Evolutionary conservation across 2,888 invertebrate genomes (phyloP).

Genomic region (Ariolimax columbianus): DNA sequence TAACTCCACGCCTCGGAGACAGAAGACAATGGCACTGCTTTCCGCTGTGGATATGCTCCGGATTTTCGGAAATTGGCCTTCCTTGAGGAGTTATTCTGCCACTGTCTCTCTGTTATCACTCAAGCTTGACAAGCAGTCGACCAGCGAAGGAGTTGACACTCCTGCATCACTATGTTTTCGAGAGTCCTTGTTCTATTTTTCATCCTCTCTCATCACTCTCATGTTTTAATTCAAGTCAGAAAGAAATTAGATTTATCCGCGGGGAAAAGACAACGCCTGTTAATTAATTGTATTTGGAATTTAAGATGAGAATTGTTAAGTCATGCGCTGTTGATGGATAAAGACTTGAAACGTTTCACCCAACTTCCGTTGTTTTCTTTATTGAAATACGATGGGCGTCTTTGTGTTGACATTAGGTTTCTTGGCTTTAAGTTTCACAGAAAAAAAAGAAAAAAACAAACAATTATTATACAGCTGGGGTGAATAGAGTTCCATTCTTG

Average conservation of each 20-base stretch:
- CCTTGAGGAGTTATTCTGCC: constrained; percentile 37
- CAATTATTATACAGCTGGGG: too few relatives aligned
- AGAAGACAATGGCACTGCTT: constrained; percentile 32
- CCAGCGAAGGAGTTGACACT: background rate
- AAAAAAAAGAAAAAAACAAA: too few relatives aligned
- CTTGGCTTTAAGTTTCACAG: background rate
- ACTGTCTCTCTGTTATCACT: constrained; percentile 24
- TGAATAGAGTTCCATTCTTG: too few relatives aligned
- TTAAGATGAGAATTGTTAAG: constrained; percentile 25
- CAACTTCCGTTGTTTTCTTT: too few relatives aligned
- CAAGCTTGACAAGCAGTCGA: constrained; percentile 3
- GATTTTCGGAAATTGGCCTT: constrained; percentile 34
- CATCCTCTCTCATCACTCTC: background rate
- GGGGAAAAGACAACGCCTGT: constrained; percentile 21
- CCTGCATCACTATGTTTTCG: background rate
- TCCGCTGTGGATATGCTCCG: background rate
- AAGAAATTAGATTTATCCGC: constrained; percentile 32
- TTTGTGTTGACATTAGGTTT: background rate
- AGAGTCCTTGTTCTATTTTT: background rate
- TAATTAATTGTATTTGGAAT: constrained; percentile 22
- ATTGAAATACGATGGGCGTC: background rate
- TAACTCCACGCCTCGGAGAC: constrained; percentile 7
- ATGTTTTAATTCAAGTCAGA: constrained; percentile 20
- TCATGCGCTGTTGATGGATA: background rate
- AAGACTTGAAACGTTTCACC: background rate